Evolutionary conservation across 1,140 invertebrate species (phyloP).

Genomic region (Trissolcus basalis): DNA sequence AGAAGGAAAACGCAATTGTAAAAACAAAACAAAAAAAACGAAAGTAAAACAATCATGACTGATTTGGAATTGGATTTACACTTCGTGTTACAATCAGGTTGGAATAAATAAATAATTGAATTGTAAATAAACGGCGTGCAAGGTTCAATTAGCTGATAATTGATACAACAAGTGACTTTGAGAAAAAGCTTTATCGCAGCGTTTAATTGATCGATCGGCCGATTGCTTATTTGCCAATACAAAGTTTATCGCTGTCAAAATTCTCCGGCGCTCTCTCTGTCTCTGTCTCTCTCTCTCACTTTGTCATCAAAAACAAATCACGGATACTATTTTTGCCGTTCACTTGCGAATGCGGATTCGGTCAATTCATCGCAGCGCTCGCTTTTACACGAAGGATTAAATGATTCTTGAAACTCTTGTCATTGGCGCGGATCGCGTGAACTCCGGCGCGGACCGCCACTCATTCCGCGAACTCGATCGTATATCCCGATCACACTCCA

Average conservation of each 20-base stretch:
- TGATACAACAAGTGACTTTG: slow-evolving; percentile 9
- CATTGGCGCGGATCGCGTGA: slow-evolving; percentile 58
- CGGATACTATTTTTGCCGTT: slow-evolving; percentile 16
- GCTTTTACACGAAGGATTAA: slow-evolving; percentile 53
- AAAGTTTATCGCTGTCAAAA: slow-evolving; percentile 5
- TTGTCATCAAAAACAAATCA: slow-evolving; percentile 27
- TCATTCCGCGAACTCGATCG: slow-evolving; percentile 33
- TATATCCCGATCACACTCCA: slow-evolving; percentile 7
- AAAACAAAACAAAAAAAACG: too few species aligned
- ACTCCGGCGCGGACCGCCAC: slow-evolving; percentile 16
- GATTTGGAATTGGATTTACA: neutral
- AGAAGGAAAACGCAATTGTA: neutral
- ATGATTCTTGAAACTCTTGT: slow-evolving; percentile 61
- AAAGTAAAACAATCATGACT: neutral
- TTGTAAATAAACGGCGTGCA: slow-evolving; percentile 18
- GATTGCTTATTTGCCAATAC: neutral
- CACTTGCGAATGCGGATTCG: slow-evolving; percentile 21
- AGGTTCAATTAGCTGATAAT: slow-evolving; percentile 31
- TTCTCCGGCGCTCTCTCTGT: slow-evolving; percentile 12
- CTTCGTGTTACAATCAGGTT: neutral
- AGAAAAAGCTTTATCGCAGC: neutral
- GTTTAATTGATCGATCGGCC: slow-evolving; percentile 7
- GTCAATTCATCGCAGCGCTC: slow-evolving; percentile 35
- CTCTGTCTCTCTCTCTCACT: neutral
- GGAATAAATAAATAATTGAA: slow-evolving; percentile 7